Conservation (phyloP, 2,797 vertebrate genomes). For the Tarsius wallacei region DNA sequence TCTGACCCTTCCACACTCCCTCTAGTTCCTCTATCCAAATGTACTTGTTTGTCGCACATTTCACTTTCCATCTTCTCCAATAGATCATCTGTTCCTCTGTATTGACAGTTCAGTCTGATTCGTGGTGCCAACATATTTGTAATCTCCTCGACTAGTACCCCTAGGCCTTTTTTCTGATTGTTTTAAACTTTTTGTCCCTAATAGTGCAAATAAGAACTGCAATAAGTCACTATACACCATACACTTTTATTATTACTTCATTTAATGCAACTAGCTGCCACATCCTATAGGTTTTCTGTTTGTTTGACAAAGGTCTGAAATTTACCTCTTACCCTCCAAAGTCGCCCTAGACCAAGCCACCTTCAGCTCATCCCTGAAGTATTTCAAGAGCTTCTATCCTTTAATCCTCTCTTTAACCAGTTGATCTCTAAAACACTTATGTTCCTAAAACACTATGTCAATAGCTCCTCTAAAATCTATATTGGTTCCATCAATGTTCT, state of each 20-base stretch:
- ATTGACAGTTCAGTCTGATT: no score
- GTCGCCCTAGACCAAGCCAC: background rate
- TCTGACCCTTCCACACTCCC: background rate
- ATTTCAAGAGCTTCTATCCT: background rate
- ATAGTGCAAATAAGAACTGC: background rate
- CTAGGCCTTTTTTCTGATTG: background rate
- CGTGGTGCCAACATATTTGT: no score
- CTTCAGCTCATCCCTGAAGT: background rate
- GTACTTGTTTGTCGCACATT: background rate
- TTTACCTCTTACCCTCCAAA: background rate
- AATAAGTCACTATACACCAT: background rate
- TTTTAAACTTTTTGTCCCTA: background rate
- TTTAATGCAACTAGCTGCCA: background rate
- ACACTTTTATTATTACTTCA: background rate
- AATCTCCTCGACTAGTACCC: background rate
- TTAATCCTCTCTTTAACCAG: background rate
- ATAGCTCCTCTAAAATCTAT: background rate
- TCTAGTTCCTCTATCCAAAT: accelerated
- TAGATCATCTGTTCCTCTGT: no score
- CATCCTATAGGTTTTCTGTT: background rate
- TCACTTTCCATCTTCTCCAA: background rate
- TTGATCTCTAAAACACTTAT: background rate
- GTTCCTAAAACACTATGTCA: background rate
- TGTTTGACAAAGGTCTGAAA: background rate
- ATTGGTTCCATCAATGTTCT: background rate